Evolutionary conservation across 2,797 vertebrate species (phyloP), one percentile per base, ranked within the genome.

Genomic region (Sternotherus odoratus): DNA sequence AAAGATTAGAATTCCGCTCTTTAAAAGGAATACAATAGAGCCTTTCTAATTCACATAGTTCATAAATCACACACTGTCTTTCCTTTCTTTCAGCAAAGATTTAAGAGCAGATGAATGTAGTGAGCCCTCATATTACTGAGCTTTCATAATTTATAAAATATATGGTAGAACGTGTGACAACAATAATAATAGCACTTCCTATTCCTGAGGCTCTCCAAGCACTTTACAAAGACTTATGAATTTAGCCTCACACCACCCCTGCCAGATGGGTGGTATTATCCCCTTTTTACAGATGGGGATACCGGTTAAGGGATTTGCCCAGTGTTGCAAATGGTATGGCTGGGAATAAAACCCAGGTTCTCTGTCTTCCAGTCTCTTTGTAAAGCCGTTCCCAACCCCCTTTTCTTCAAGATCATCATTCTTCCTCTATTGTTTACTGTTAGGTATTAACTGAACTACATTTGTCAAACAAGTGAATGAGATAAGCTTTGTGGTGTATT

Each of bases 31-130:
- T 85, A 85, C 88, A 28, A 91, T 92, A 72, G 90, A 94, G 54
- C 83, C 88, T 83, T 88, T 77, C 93, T 78, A 81, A 80, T 96
- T 96, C 94, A 93, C 94, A 94, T 81, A 95, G 91, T 96, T 92
- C 49, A 93, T 96, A 95, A 94, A 85, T 91, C 88, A 85, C 93
- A 87, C 86, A 86, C 57, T 15, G 13, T 60, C 1, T 93, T 92
- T 95, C 94, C 66, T 69, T 21, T 39, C 66, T 86, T 91, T 95
- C 93, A 83, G 33, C 85, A 33, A 56, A 92, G 95, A 94, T 96
- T 95, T 83, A 95, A 92, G 94, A 88, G 87, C 1, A 3, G 66
- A 72, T 93, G 93, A 81, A 79, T 63, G 89, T 89, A 74, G 82
- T 5, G 9, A 84, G 80, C 85, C 91, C 91, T 96, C n/a, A 39